These are phyloP conservation scores for Anastatus disparis DNA, from an alignment of 1,140 invertebrate genomes.

Conservation along the genomic window DNA sequence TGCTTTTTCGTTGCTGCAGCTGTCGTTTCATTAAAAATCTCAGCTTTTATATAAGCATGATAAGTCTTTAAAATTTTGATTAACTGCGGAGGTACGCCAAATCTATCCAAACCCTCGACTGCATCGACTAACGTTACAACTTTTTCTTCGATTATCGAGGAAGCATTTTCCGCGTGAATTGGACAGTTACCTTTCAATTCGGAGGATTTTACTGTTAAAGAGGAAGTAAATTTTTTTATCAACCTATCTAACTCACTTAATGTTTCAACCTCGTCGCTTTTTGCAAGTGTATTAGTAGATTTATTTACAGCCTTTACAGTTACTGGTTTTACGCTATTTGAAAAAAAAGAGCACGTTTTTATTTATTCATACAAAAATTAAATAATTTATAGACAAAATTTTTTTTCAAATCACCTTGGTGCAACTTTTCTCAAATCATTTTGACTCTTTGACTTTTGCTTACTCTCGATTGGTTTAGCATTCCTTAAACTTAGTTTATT, in stretches of 20 bases:
- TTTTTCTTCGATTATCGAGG: constrained; percentile 30
- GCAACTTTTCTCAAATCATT: background rate
- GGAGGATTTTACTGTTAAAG: background rate
- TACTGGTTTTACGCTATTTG: background rate
- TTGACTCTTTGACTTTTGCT: background rate
- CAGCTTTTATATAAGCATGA: constrained; percentile 39
- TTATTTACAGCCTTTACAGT: background rate
- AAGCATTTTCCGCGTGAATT: constrained; percentile 40
- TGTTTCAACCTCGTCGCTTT: constrained; percentile 5
- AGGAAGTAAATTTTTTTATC: constrained; percentile 12
- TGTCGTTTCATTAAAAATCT: constrained; percentile 1
- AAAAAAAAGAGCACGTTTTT: no score
- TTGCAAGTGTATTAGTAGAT: background rate
- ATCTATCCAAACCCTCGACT: constrained; percentile 47
- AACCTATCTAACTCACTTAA: constrained; percentile 12
- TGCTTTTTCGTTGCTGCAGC: constrained; percentile 8
- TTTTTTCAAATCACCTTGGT: background rate
- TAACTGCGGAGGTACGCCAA: constrained; percentile 50
- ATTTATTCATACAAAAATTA: no score
- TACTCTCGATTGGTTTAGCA: constrained; percentile 9
- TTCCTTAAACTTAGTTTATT: constrained; percentile 52
- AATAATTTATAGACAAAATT: no score
- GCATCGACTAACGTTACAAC: constrained; percentile 36
- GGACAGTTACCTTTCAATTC: constrained; percentile 40
- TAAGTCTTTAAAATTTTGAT: constrained; percentile 52